Evolutionary conservation across 2,888 invertebrate genomes (phyloP), one percentile per base, ranked within the genome.

Genomic region (Melanophora roralis): DNA sequence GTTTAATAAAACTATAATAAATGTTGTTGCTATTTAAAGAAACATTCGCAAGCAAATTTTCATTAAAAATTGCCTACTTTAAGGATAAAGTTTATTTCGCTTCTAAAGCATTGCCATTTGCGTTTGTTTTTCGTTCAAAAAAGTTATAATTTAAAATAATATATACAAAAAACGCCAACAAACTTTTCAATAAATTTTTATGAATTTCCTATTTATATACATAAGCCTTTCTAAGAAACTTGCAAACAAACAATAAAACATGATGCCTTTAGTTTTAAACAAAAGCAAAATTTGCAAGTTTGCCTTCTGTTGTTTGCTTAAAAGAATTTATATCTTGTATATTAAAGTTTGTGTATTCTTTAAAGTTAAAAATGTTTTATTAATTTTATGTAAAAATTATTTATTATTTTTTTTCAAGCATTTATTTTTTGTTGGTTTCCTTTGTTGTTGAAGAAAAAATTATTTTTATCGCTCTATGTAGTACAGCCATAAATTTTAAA

Each of bases 361-460:
- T n/a, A 14, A 14, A 14, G 34, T 45, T 16, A 38, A 47, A 8
- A 6, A 57, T 14, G n/a, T 8, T 51, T 51, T 27, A 51, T 27
- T 36, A 65, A 49, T 38, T 51, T 27, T 27, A 65, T 65, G 49
- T 19, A 65, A 65, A 49, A 49, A 23, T 38, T 38, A 36, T 19
- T 19, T 36, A 5, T 1, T 5, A 5, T n/a, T 47, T 4, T 49
- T 64, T 23, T 47, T 8, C 1, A 51, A 23, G 23, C 38, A n/a
- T n/a, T n/a, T n/a, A n/a, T 23, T n/a, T 49, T 7, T 5, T 34
- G 0, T 21, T 27, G 21, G 0, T 4, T 9, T 60, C 19, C 9
- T 9, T 7, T 23, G 9, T 0, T n/a, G n/a, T n/a, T n/a, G n/a
- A n/a, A n/a, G n/a, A n/a, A n/a, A n/a, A n/a, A n/a, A n/a, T n/a